Evolutionary conservation across 2,888 invertebrate genomes (phyloP).

Genomic region (Gastrophysa polygoni): DNA sequence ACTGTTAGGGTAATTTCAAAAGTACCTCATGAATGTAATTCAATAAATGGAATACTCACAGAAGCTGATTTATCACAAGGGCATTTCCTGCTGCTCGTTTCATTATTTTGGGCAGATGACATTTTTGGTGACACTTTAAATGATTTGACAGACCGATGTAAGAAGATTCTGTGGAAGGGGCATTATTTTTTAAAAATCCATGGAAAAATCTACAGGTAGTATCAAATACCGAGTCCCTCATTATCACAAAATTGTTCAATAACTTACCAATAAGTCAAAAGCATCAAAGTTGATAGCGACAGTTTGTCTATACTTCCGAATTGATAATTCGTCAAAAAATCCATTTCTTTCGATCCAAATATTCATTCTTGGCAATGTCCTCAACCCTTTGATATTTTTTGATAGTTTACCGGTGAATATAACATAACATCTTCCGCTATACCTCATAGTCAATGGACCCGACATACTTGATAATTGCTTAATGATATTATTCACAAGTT

Average conservation of each 20-base stretch:
- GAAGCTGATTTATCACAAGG: background rate
- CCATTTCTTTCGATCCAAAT: background rate
- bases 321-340: background rate
- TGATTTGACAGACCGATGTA: background rate
- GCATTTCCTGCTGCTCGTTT: background rate
- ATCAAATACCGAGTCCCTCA: too few relatives aligned
- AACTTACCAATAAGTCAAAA: background rate
- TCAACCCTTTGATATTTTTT: background rate
- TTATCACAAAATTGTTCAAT: too few relatives aligned
- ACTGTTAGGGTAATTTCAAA: too few relatives aligned
- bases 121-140: background rate
- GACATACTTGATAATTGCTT: constrained; percentile 1
- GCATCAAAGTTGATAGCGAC: background rate
- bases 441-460: constrained; percentile 1
- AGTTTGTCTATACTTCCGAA: constrained; percentile 6
- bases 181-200: too few relatives aligned
- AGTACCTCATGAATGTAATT: too few relatives aligned
- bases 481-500: background rate
- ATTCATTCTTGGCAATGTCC: background rate
- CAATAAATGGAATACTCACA: too few relatives aligned
- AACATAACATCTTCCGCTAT: constrained; percentile 3
- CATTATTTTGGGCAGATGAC: background rate
- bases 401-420: background rate
- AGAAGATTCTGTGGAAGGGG: background rate
- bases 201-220: too few relatives aligned